Base-by-base conservation (phyloP, 2,888 invertebrate species). In the Oscheius sp. region DNA sequence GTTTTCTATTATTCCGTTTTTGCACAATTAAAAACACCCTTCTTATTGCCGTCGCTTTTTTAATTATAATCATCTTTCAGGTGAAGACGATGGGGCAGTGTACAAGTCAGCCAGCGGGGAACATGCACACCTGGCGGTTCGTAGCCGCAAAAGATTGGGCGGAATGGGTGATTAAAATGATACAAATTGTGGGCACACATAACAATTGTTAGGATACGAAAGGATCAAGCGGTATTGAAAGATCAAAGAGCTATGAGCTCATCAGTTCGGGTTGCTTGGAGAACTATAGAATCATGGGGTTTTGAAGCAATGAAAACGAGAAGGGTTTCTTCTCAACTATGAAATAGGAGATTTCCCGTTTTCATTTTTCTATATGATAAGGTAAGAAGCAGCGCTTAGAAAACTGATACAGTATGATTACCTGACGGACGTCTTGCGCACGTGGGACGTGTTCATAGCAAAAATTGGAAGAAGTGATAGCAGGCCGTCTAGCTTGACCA, bases 81-180 rank as follows among this genome's bases (percentile, higher is more conserved):
- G 2, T 60, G 35, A n/a, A 35, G n/a, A 35, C 7, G 37, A 37
- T 1, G 10, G 35, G 9, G 37, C n/a, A 42, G 42, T 60, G 60
- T 60, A 60, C 60, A 60, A 60, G 35, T 60, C 42, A 5, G 42
- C 42, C 21, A 42, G 37, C 33, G 11, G 58, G 33, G 11, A 60
- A 60, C 60, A 60, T 60, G 35, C 60, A 60, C 60, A 60, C 60
- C 63, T 63, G 63, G 63, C 60, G 35, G 37, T 42, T 42, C 7
- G 42, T 7, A 42, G 42, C 42, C 7, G 3, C 42, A 42, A 42
- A 42, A 42, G 4, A 42, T 42, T 33, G 11, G 58, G 35, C 3
- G 60, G 33, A 35, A 60, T 35, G 9, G 10, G 9, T 37, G 33
- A 33, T n/a, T 60, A 42, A 60, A 33, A 4, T 3, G 53, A 53